Evolutionary conservation across 2,113 vertebrate genomes (phyloP), one percentile per base, ranked within the genome.

Genomic region (Esox niger): DNA sequence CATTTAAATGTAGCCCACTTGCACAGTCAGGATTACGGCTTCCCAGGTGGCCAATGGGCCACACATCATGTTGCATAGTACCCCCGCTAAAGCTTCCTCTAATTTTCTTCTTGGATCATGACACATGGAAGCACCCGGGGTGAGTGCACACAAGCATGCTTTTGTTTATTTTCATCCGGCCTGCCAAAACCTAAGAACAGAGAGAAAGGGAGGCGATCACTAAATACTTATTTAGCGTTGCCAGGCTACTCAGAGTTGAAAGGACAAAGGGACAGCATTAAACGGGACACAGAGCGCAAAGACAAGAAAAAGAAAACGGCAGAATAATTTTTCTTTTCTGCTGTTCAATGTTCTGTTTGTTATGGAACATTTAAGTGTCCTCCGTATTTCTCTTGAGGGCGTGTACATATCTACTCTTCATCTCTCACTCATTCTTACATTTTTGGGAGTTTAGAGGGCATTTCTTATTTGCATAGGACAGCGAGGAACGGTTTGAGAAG

Each of bases 141-240:
- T 30, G 35, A 69, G 64, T 11, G 29, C 58, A n/a, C 64, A 71
- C 68, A 63, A 66, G 59, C 74, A 55, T 57, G 25, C 38, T 66
- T 63, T 74, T 74, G 71, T 74, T 74, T 74, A 68, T 73, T 73
- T 73, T 73, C 58, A 60, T 74, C 26, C 55, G 26, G 25, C 13
- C 62, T 64, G 73, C 67, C 67, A 68, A 76, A 75, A n/a, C n/a
- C 3, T 26, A 15, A 43, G 38, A 43, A 43, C 38, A 43, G 38
- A 43, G 38, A 43, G 64, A 74, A 60, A 64, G 57, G 61, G 66
- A 64, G 57, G 61, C 30, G 33, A 64, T 71, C 64, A 47, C 74
- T 71, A 76, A 71, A 76, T 71, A 59, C 69, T 66, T 70, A 61
- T 70, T 70, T 68, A 64, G 69, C 15, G 69, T 76, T 52, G 58